Percentiles rank a stretch among this genome's conserved stretches.
Conservation (phyloP, 1,140 invertebrate genomes). For the Pinna nobilis region DNA sequence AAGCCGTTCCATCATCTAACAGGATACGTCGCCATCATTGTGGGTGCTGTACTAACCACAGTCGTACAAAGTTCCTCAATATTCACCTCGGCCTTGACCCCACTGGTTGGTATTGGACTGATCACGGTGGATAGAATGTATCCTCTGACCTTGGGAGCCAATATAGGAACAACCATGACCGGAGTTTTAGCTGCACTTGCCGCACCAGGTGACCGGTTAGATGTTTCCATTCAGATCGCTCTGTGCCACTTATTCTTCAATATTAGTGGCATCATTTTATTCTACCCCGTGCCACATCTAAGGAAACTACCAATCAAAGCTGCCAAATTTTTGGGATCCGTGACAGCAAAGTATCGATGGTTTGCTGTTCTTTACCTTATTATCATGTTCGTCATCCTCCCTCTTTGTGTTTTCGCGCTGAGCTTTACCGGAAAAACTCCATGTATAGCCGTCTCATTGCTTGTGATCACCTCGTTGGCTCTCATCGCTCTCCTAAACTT, state of each 20-base stretch:
- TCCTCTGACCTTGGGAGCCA: conserved; percentile 80
- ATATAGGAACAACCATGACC: conserved; percentile 81
- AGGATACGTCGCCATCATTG: conserved; percentile 79
- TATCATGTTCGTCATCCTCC: conserved; percentile 77
- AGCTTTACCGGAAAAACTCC: conserved; percentile 68
- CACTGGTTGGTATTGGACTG: conserved; percentile 80
- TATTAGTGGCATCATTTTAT: conserved; percentile 79
- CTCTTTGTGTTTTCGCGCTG: conserved; percentile 75
- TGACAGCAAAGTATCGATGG: conserved; percentile 78
- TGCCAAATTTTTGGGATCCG: conserved; percentile 77
- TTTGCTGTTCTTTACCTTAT: conserved; percentile 79
- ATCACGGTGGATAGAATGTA: conserved; percentile 80
- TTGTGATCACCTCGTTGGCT: conserved; percentile 49
- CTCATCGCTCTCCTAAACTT: conserved; percentile 62
- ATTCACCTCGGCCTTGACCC: conserved; percentile 81
- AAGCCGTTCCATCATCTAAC: conserved; percentile 75
- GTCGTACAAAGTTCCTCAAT: conserved; percentile 81
- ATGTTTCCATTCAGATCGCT: conserved; percentile 60
- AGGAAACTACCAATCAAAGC: conserved; percentile 77
- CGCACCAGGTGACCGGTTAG: conserved; percentile 58
- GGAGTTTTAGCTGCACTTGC: conserved; percentile 75
- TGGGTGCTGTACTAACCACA: conserved; percentile 79
- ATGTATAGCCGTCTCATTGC: conserved; percentile 54
- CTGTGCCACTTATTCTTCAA: conserved; percentile 70
- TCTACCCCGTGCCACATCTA: conserved; percentile 79